Evolutionary conservation across 64 coral and sea anemone genomes (phyloP), one percentile per base, ranked within the genome.

Genomic region (Stichodactyla mertensii): DNA sequence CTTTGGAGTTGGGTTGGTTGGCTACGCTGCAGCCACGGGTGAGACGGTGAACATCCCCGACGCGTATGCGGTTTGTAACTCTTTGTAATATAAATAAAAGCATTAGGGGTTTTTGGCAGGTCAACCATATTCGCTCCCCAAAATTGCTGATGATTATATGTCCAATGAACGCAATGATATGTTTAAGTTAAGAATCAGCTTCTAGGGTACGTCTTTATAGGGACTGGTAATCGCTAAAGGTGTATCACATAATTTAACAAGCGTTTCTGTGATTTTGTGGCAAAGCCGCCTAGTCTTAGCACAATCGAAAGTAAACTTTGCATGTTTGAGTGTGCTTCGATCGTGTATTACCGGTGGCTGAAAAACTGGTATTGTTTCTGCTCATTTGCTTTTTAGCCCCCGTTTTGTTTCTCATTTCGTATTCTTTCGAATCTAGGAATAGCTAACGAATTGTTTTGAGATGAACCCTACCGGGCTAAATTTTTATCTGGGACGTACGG

Each of bases 1-100:
- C 0, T 95, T 93, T 93, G 97, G 97, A 18, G 93, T 92, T 57
- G 97, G 97, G 3, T 81, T 99, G 66, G 97, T 99, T 58, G 97
- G 97, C 0, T 99, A 99, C 77, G 97, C 97, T 12, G 97, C 97
- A 66, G 88, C 94, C 77, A 99, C 97, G 6, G 97, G 97, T 45
- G 93, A 99, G 55, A 99, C 97, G 26, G 93, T 99, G 54, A 99
- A 99, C 88, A 99, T 99, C 59, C 90, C 93, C 31, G 97, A 99
- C 92, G 97, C 97, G 15, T 99, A 99, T 58, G 97, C 91, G 97
- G 97, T 99, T 90, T 85, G 94, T 95, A 92, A 84, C 94, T 92
- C 87, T 95, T 95, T 74, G 26, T 93, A 57, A 86, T 80, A 87
- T 93, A 93, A 93, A 97, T 93, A 90, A 99, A 98, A 92, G 83